Conservation (phyloP, 1,140 invertebrate species). For the Microvelia longipes region DNA sequence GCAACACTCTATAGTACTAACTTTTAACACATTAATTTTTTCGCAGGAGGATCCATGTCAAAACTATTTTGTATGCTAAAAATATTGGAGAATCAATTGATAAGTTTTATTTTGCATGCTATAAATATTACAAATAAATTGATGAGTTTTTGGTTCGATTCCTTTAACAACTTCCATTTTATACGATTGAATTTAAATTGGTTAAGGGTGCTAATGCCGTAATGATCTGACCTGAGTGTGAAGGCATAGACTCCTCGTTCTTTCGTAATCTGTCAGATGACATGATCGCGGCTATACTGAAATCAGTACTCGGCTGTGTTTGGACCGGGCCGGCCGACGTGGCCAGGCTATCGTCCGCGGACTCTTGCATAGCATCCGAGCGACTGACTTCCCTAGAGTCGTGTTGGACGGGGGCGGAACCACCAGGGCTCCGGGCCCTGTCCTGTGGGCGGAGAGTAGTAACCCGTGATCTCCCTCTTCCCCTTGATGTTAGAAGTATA, state of each 20-base stretch:
- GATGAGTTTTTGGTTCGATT: too few species aligned
- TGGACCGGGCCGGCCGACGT: constrained; percentile 2
- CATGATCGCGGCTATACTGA: constrained; percentile 8
- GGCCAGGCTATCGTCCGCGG: neutral
- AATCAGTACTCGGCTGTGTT: neutral
- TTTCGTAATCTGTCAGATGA: neutral
- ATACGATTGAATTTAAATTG: too few species aligned
- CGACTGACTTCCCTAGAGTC: neutral
- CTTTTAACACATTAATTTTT: too few species aligned
- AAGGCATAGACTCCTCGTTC: neutral
- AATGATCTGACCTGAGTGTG: neutral
- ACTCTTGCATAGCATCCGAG: neutral
- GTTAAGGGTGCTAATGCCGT: neutral
- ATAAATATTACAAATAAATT: too few species aligned
- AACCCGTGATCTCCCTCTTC: neutral
- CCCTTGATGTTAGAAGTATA: neutral
- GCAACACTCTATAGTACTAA: too few species aligned
- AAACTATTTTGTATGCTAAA: too few species aligned
- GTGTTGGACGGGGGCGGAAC: too few species aligned
- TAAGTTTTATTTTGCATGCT: too few species aligned
- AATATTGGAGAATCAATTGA: too few species aligned
- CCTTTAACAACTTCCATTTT: too few species aligned
- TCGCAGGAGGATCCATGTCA: too few species aligned
- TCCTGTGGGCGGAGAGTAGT: neutral
- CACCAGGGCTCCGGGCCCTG: too few species aligned